Conservation (phyloP, 1,140 invertebrate genomes). For the Drosophila paulistorum region DNA sequence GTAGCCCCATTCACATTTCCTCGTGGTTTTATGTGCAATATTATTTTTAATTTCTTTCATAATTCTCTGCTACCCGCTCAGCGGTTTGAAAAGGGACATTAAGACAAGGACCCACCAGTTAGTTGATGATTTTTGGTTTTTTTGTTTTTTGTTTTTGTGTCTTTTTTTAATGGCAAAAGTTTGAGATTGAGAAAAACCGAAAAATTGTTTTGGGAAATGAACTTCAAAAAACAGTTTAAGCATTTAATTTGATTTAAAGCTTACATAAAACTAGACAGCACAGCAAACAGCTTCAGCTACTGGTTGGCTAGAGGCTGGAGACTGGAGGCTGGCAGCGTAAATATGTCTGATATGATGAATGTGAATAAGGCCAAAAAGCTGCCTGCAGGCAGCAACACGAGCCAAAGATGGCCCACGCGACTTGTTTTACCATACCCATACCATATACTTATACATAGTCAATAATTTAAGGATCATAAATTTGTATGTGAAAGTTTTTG, state of each 20-base stretch:
- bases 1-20: constrained; percentile 28
- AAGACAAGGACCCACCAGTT: constrained; percentile 16
- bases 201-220: constrained; percentile 58
- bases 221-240: constrained; percentile 23
- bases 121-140: neutral
- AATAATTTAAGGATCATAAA: constrained; percentile 54
- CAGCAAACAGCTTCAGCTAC: too few relatives aligned
- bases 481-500: constrained; percentile 40
- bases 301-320: neutral
- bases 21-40: constrained; percentile 53
- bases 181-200: constrained; percentile 20
- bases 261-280: constrained; percentile 40
- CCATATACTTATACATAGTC: constrained; percentile 18
- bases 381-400: constrained; percentile 6
- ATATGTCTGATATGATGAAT: constrained; percentile 47
- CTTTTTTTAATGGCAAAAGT: constrained; percentile 48
- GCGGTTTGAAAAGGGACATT: constrained; percentile 16
- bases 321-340: constrained; percentile 3
- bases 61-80: constrained; percentile 21
- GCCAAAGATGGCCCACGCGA: constrained; percentile 37
- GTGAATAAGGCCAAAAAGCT: constrained; percentile 22
- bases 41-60: constrained; percentile 64
- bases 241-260: constrained; percentile 73
- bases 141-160: neutral
- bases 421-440: neutral